Evolutionary conservation across 2,888 invertebrate species (phyloP).

Genomic region (Abrostola tripartita): DNA sequence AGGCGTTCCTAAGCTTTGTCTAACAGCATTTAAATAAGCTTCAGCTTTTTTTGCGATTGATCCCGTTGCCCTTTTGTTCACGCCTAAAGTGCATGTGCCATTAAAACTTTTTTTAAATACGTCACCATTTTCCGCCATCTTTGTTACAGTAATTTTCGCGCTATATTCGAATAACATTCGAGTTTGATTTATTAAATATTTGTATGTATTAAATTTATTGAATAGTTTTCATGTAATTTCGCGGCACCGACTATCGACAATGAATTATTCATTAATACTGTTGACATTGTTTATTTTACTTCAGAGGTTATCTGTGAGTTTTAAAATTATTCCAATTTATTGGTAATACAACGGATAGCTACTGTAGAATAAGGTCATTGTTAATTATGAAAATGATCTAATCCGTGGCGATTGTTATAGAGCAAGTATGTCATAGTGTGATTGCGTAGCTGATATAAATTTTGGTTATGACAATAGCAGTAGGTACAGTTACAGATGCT

Average conservation of each 20-base stretch:
- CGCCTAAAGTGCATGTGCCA: slow-evolving; percentile 71
- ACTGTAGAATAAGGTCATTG: slow-evolving; percentile 62
- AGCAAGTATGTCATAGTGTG: too few relatives aligned
- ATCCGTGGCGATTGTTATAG: background rate
- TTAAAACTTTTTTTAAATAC: slow-evolving; percentile 71
- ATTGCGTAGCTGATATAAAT: too few relatives aligned
- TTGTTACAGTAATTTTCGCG: slow-evolving; percentile 73
- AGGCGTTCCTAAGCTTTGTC: slow-evolving; percentile 67
- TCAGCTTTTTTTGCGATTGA: slow-evolving; percentile 78
- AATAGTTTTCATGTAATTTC: slow-evolving; percentile 57
- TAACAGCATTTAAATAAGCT: slow-evolving; percentile 80
- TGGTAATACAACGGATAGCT: slow-evolving; percentile 22
- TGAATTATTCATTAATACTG: slow-evolving; percentile 24
- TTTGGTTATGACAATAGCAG: too few relatives aligned
- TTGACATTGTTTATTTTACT: slow-evolving; percentile 52
- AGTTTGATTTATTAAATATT: slow-evolving; percentile 26
- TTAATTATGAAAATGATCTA: slow-evolving; percentile 50
- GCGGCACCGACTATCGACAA: slow-evolving; percentile 54
- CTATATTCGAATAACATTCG: slow-evolving; percentile 74
- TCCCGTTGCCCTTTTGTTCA: slow-evolving; percentile 69
- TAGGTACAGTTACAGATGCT: too few relatives aligned
- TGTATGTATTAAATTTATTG: slow-evolving; percentile 24
- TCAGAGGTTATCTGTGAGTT: slow-evolving; percentile 69
- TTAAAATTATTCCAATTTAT: slow-evolving; percentile 53
- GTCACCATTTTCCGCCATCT: slow-evolving; percentile 74